A percentile compares a stretch with the other conserved stretches of the same genome.
These are phyloP conservation scores for Drosophila meridionalis DNA, from an alignment of 2,888 invertebrate genomes.

Conservation along the genomic window DNA sequence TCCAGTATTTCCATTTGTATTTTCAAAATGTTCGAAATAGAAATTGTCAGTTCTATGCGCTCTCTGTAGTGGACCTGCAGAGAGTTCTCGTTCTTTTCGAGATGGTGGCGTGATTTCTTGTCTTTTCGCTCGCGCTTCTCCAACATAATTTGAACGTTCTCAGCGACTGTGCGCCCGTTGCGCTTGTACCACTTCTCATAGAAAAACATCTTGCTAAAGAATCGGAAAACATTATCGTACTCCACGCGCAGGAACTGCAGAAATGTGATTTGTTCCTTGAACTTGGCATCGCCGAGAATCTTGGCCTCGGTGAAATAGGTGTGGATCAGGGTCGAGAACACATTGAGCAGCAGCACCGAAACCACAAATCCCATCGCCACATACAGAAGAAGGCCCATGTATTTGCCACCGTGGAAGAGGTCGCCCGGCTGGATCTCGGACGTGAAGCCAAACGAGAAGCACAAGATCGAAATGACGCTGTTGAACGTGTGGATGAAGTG, in stretches of 20 bases:
- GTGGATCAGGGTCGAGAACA: constrained; percentile 74
- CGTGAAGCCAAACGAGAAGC: constrained; percentile 78
- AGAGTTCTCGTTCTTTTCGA: constrained; percentile 17
- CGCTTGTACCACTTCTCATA: constrained; percentile 15
- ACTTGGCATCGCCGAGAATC: constrained; percentile 18
- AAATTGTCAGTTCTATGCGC: constrained; percentile 21
- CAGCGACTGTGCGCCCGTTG: constrained; percentile 46
- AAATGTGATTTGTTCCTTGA: constrained; percentile 60
- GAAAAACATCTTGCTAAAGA: background rate
- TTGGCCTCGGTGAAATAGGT: constrained; percentile 64
- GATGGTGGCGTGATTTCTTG: no score
- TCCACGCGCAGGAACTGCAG: constrained; percentile 70
- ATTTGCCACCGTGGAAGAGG: constrained; percentile 69
- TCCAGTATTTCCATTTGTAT: constrained; percentile 56
- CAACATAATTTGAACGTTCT: constrained; percentile 45
- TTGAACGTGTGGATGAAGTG: constrained; percentile 59
- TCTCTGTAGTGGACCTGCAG: constrained; percentile 31
- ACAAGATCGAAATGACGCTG: constrained; percentile 69
- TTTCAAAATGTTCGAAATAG: constrained; percentile 26
- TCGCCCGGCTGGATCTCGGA: constrained; percentile 50
- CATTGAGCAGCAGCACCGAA: constrained; percentile 76
- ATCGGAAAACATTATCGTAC: constrained; percentile 6
- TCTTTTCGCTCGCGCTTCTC: background rate
- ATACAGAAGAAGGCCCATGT: constrained; percentile 76
- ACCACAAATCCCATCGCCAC: constrained; percentile 67